Base-by-base conservation (phyloP, 2,888 invertebrate genomes). In the Acholoe squamosa region DNA sequence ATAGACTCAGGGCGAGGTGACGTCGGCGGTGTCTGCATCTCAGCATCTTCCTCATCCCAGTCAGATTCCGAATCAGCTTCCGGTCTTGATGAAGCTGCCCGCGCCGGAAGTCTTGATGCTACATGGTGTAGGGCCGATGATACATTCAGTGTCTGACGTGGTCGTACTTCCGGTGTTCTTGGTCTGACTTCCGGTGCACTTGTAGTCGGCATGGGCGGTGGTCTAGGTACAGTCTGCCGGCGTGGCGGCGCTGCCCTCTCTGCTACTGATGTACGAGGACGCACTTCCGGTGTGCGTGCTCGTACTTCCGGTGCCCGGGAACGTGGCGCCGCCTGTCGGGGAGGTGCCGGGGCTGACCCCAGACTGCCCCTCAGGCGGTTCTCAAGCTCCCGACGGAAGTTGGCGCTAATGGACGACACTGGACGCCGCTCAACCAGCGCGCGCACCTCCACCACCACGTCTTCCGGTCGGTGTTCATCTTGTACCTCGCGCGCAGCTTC, bases 381-480 rank as follows among this genome's bases (percentile, higher is more conserved):
- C 92, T 95, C 95, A 5, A 95, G 93, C 19, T 93, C 93, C 28
- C 94, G 92, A 34, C 95, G 92, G 92, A 95, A 95, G 0, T 91
- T 92, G 22, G 91, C 91, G 25, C 94, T 94, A 5, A 94, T 89
- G 84, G 93, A 94, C 0, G 95, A 95, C 0, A 95, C 95, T n/a
- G 95, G 93, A n/a, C 94, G 93, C n/a, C 94, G 93, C 76, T 95
- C 94, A 1, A 94, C 94, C 54, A 95, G 92, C 14, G 94, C 95
- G 84, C 94, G 94, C 16, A 95, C 95, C 92, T 95, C 95, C 10
- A 95, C 94, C 0, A 94, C 93, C 43, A 95, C 93, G 33, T 94
- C 93, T 80, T 95, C 95, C 12, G 95, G 95, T 33, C 95, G 92
- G 71, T 94, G 94, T 90, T 94, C 93, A 71, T 95, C 95, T 1